These are phyloP conservation scores for Melinopterus prodromus DNA, from an alignment of 2,888 invertebrate genomes.

Conservation along the genomic window DNA sequence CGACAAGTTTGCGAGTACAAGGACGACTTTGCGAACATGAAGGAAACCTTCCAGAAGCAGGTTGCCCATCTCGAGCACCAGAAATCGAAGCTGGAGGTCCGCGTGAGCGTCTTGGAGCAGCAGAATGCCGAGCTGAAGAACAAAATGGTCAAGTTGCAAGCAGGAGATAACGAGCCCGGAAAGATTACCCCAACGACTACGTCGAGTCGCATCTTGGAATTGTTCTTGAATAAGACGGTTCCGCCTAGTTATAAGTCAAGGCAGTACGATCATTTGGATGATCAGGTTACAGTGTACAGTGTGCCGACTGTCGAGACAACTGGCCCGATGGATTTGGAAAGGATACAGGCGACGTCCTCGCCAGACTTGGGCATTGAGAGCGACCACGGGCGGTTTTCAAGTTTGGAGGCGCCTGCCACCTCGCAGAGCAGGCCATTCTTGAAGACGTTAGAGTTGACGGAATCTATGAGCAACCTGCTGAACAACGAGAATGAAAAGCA, in stretches of 20 bases:
- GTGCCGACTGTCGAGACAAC: slow-evolving; percentile 31
- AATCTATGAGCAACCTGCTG: slow-evolving; percentile 57
- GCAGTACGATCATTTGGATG: slow-evolving; percentile 61
- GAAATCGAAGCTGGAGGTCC: slow-evolving; percentile 61
- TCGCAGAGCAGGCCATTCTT: slow-evolving; percentile 53
- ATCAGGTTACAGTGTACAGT: slow-evolving; percentile 51
- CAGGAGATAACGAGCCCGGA: slow-evolving; percentile 38
- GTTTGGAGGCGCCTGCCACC: slow-evolving; percentile 67
- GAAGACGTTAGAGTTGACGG: slow-evolving; percentile 61
- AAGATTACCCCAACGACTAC: slow-evolving; percentile 43
- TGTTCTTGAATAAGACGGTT: slow-evolving; percentile 35
- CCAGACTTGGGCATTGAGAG: slow-evolving; percentile 93
- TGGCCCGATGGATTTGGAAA: slow-evolving; percentile 49
- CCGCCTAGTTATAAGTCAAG: slow-evolving; percentile 42
- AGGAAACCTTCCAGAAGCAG: slow-evolving; percentile 51
- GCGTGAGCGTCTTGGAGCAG: slow-evolving; percentile 58
- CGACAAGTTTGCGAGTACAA: slow-evolving; percentile 56
- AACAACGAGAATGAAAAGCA: slow-evolving; percentile 48
- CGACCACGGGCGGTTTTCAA: slow-evolving; percentile 72
- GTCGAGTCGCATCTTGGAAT: slow-evolving; percentile 40
- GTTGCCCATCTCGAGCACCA: slow-evolving; percentile 61
- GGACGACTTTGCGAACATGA: slow-evolving; percentile 52
- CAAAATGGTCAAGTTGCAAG: slow-evolving; percentile 52
- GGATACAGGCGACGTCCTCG: slow-evolving; percentile 67
- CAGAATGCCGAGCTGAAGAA: slow-evolving; percentile 57